These are phyloP conservation scores for Cantharis flavilabris DNA, from an alignment of 2,888 invertebrate genomes.

Conservation along the genomic window DNA sequence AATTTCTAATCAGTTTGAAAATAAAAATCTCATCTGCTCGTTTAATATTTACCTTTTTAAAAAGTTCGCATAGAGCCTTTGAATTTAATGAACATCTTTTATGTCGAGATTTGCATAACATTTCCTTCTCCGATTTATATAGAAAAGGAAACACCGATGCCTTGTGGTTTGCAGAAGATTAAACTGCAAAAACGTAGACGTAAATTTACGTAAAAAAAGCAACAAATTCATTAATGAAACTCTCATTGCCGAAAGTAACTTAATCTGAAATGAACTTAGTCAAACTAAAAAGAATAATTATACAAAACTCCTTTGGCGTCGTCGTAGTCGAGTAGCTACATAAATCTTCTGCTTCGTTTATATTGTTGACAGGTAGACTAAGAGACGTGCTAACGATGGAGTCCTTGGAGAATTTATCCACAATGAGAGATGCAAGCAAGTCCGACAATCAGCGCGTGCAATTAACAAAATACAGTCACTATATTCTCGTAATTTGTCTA, in stretches of 20 bases:
- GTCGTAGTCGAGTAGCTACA: slow-evolving; percentile 8
- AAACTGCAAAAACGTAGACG: not conserved
- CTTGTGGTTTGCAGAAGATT: slow-evolving; percentile 2
- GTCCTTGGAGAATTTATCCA: slow-evolving; percentile 21
- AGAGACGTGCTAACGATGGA: slow-evolving; percentile 30
- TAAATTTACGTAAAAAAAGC: slow-evolving; percentile 2
- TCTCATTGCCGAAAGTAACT: slow-evolving; percentile 9
- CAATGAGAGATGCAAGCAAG: slow-evolving; percentile 27
- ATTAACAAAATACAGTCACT: slow-evolving; percentile 34
- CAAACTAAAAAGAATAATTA: slow-evolving; percentile 19
- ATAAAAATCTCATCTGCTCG: slow-evolving; percentile 40
- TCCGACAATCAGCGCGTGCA: slow-evolving; percentile 35
- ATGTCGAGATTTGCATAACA: slow-evolving; percentile 50
- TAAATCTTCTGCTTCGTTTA: slow-evolving; percentile 30
- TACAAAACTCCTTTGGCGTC: slow-evolving; percentile 8
- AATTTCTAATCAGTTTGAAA: slow-evolving; percentile 30
- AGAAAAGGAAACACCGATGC: slow-evolving; percentile 30
- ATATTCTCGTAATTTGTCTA: slow-evolving; percentile 31
- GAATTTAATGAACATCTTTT: slow-evolving; percentile 52
- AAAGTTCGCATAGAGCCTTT: slow-evolving; percentile 43
- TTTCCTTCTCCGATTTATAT: slow-evolving; percentile 44
- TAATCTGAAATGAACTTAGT: slow-evolving; percentile 25
- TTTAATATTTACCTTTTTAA: slow-evolving; percentile 49
- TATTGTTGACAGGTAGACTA: slow-evolving; percentile 30
- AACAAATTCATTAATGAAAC: slow-evolving; percentile 25